Base-by-base conservation (phyloP, 2,113 vertebrate genomes). In the Neotragus moschatus region DNA sequence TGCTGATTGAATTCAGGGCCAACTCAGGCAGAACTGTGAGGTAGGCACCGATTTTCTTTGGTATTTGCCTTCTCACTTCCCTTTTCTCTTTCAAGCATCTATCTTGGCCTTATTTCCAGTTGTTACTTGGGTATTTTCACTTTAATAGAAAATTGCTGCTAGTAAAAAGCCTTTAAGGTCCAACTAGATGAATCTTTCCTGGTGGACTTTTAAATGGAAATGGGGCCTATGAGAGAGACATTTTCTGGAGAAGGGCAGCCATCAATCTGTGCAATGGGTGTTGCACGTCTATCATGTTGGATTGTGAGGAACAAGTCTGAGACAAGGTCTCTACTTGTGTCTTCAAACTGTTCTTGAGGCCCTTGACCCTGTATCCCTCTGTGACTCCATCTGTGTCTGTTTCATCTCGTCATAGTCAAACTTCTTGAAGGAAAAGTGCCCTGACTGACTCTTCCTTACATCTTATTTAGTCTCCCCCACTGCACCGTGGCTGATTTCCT, bases 61-160 rank as follows among this genome's bases (percentile, higher is more conserved):
- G 30, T 56, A 47, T 85, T 91, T 56, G 30, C 84, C 58, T 70
- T 93, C 51, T 84, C 6, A 47, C 30, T 82, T 93, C 39, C 66
- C 23, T 15, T 84, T 81, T 96, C n/a, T 47, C 55, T 51, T 95
- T 93, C 36, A 51, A 70, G 58, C 63, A 80, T n/a, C 21, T 43
- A 19, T 87, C 25, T 56, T 94, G 63, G 49, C 56, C 66, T 90
- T 77, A 60, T 97, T 97, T 97, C 26, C 14, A 92, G n/a, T 70
- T 94, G 84, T 90, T 94, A 88, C 75, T 73, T 92, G 43, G 53
- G 60, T 92, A 90, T 98, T 98, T 97, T 47, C 43, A 88, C 92
- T 93, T 96, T 97, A 96, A 97, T 90, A 95, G 94, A 95, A 97
- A 85, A 60, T 77, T 90, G 58, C 81, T 91, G 55, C 21, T 33